A percentile compares a stretch with the other conserved stretches of the same genome.
These are phyloP conservation scores for Glyptemys insculpta DNA, from an alignment of 2,797 vertebrate genomes.

Conservation along the genomic window DNA sequence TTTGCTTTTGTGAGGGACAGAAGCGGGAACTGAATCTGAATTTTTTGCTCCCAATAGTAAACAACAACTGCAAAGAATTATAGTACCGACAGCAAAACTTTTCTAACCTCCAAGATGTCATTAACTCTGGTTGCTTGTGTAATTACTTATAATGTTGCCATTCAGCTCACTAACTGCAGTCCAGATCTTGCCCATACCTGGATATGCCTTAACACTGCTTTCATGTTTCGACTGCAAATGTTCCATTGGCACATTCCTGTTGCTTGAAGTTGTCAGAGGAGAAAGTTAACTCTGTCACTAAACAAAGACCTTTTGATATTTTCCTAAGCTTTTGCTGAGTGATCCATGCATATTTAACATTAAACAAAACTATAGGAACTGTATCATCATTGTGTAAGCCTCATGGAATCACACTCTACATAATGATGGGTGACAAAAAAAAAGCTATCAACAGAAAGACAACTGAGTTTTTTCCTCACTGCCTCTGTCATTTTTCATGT, in stretches of 20 bases:
- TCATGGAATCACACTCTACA: background rate
- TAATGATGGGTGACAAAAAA: background rate
- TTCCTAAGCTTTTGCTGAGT: conserved; percentile 63
- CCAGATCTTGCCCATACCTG: background rate
- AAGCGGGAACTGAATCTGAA: background rate
- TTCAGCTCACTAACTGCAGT: conserved; percentile 9
- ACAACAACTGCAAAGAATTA: background rate
- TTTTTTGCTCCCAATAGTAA: background rate
- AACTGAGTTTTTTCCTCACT: conserved; percentile 3
- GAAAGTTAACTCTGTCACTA: conserved; percentile 66
- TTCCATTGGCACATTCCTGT: conserved; percentile 64
- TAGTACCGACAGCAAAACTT: background rate
- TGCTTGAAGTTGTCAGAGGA: conserved; percentile 71
- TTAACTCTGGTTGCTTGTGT: background rate
- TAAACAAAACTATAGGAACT: conserved; percentile 44
- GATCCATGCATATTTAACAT: conserved; percentile 52
- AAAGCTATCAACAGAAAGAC: conserved; percentile 30
- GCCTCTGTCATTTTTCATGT: conserved; percentile 1
- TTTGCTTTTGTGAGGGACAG: background rate
- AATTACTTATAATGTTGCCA: background rate
- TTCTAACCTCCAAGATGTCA: background rate
- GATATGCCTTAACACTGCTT: conserved; percentile 1
- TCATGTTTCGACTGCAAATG: conserved; percentile 54
- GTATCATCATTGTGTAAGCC: conserved; percentile 9
- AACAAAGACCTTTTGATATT: conserved; percentile 71